Percentiles rank a stretch among this genome's conserved stretches.
These are phyloP conservation scores for Hetaerina americana DNA, from an alignment of 1,140 invertebrate genomes.

Conservation along the genomic window DNA sequence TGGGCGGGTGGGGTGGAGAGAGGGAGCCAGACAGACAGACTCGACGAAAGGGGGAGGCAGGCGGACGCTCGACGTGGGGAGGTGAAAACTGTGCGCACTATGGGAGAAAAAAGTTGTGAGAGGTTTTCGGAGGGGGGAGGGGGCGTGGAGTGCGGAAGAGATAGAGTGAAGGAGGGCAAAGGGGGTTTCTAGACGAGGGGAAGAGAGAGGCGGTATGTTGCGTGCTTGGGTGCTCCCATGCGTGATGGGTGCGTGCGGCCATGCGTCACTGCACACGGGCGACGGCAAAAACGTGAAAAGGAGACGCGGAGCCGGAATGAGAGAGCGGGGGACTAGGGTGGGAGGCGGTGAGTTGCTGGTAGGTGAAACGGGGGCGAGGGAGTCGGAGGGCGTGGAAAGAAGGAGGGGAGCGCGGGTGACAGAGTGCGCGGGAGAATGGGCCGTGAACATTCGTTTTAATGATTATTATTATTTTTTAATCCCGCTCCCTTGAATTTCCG, in stretches of 20 bases:
- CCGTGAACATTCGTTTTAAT: neutral
- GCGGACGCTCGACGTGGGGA: too few relatives aligned
- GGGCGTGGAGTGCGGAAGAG: neutral
- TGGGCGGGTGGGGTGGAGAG: too few relatives aligned
- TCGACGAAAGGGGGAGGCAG: too few relatives aligned
- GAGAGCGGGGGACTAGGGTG: neutral
- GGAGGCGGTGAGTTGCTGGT: too few relatives aligned
- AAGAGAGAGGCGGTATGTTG: neutral
- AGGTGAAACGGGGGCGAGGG: too few relatives aligned
- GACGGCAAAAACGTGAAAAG: neutral
- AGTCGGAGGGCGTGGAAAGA: too few relatives aligned
- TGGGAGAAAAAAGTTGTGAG: too few relatives aligned
- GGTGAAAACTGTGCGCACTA: too few relatives aligned
- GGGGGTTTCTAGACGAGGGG: neutral
- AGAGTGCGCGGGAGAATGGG: neutral
- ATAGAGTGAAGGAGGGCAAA: neutral
- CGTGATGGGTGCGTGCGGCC: neutral
- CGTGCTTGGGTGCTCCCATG: neutral
- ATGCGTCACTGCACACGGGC: neutral
- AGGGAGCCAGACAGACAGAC: too few relatives aligned
- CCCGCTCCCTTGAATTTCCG: too few relatives aligned
- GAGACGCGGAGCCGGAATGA: neutral
- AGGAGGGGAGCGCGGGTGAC: neutral
- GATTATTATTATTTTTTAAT: neutral
- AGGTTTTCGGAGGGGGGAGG: neutral